phyloP scores from a whole-genome alignment of 2,113 vertebrate species.

The Galemys pyrenaicus region DNA sequence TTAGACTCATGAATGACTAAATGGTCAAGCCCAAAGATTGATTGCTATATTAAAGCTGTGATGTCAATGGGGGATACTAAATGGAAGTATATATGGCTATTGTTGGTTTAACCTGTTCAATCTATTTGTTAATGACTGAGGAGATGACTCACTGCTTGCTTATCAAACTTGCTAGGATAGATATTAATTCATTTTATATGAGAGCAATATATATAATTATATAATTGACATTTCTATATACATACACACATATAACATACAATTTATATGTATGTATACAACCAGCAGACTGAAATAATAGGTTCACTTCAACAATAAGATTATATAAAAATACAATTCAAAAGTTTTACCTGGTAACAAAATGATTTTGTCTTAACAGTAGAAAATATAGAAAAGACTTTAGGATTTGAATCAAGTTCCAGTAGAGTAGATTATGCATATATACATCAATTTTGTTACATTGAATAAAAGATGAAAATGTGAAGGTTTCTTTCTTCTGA shows the following conservation, averaged over 20 bases:
- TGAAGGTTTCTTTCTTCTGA: not conserved
- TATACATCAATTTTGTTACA: not conserved
- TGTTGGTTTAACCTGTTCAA: not conserved
- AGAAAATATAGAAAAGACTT: not conserved
- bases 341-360: not conserved
- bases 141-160: slow-evolving; percentile 23
- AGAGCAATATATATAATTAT: not conserved
- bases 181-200: slow-evolving; percentile 37
- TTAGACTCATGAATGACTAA: slow-evolving; percentile 21
- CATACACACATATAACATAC: too few species aligned
- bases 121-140: slow-evolving; percentile 15
- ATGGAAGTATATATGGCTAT: not conserved
- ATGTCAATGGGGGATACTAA: not conserved
- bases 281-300: not conserved
- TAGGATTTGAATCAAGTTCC: not conserved
- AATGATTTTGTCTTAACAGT: not conserved
- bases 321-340: not conserved
- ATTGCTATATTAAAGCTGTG: not conserved
- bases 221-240: not conserved
- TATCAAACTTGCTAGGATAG: not conserved
- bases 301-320: not conserved
- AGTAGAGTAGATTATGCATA: not conserved
- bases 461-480: not conserved
- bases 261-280: not conserved
- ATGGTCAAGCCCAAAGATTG: not conserved